Conservation (phyloP, 1,140 invertebrate genomes). For the Andricus grossulariae region DNA sequence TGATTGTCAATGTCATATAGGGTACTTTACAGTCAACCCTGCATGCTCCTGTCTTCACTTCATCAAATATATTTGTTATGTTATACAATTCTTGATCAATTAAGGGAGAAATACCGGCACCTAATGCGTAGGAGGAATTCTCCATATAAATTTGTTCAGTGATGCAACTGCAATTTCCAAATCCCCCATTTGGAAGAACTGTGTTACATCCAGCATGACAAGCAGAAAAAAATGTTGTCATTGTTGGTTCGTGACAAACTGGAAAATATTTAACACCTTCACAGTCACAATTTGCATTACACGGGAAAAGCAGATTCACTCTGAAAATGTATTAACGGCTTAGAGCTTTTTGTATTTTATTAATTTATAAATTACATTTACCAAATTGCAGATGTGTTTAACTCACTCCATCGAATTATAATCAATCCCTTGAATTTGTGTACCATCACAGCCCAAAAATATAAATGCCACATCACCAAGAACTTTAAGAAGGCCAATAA, state of each 20-base stretch:
- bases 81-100: not conserved
- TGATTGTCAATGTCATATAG: slow-evolving; percentile 72
- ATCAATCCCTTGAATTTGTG: slow-evolving; percentile 69
- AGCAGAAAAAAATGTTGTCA: slow-evolving; percentile 79
- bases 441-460: slow-evolving; percentile 78
- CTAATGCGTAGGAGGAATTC: not conserved
- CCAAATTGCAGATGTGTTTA: slow-evolving; percentile 36
- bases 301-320: slow-evolving; percentile 74
- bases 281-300: slow-evolving; percentile 78
- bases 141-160: slow-evolving; percentile 29
- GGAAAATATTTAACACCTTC: slow-evolving; percentile 77
- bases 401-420: slow-evolving; percentile 67
- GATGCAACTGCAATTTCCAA: slow-evolving; percentile 68
- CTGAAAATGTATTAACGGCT: slow-evolving; percentile 57
- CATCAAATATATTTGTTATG: slow-evolving; percentile 39
- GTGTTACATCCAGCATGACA: slow-evolving; percentile 79
- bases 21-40: slow-evolving; percentile 73
- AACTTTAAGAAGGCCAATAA: slow-evolving; percentile 78
- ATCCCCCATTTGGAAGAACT: slow-evolving; percentile 63
- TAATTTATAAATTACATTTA: not conserved
- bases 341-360: too few species aligned
- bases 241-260: slow-evolving; percentile 77
- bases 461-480: slow-evolving; percentile 75
- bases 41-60: slow-evolving; percentile 76
- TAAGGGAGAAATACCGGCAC: not conserved